Base-by-base conservation (phyloP, 2,797 vertebrate genomes). In the Lacerta bilineata region DNA sequence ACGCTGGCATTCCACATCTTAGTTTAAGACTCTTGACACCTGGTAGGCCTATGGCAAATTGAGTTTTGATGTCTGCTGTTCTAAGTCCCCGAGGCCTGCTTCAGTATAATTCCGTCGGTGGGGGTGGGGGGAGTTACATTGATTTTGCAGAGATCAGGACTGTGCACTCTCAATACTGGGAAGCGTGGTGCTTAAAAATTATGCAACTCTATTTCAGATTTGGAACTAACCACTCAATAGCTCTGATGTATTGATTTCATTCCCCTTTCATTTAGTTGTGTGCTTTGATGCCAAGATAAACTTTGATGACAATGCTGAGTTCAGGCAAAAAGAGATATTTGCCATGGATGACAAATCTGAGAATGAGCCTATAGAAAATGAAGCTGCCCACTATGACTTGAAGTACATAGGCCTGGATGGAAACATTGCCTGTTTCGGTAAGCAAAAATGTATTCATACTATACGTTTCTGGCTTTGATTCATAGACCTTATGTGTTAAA, bases 251-350 rank as follows among this genome's bases (percentile, higher is more conserved):
- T 1, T 91, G 17, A 76, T 86, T 82, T 66, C 82, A 81, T 82
- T 89, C 72, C 36, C 36, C 23, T 93, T 90, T 89, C 92, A 23
- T 95, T 90, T 78, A 99, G 99, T 99, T 95, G 98, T 99, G 93
- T 99, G 99, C 96, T 99, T 99, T 91, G 99, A 99, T 95, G 99
- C 99, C 87, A 99, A 99, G 96, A 99, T 99, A 97, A 99, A 98
- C 97, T 99, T 99, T 87, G 99, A 99, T 80, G 99, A 99, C 97
- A 99, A 99, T 0, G 99, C 99, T 0, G 98, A 99, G 97, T 99
- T 99, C 94, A 98, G 99, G 88, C 99, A 99, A 97, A 99, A 98
- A 96, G 97, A 97, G 17, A 98, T 99, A 95, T 99, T 99, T 92
- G 98, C 98, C 90, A 97, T 99, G 99, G 98, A 99, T 78, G 98